These are phyloP conservation scores for Sula dactylatra DNA, from an alignment of 2,113 vertebrate species.

Conservation along the genomic window DNA sequence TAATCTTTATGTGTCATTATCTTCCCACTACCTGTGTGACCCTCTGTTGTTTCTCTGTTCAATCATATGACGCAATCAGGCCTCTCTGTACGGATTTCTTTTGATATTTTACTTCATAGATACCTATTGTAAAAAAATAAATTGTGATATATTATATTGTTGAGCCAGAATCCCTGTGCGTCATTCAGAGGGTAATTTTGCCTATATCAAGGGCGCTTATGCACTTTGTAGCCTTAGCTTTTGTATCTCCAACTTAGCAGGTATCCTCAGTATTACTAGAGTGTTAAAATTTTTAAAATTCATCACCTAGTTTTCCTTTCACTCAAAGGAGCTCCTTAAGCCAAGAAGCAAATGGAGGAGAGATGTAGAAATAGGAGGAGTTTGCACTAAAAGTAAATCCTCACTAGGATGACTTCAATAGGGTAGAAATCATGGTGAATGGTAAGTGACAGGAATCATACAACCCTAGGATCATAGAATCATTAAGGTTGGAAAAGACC, in stretches of 20 bases:
- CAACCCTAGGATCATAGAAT: no score
- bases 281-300: neutral
- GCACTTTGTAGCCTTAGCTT: neutral
- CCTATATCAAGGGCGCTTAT: neutral
- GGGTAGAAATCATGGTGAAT: neutral
- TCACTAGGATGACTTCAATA: neutral
- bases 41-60: neutral
- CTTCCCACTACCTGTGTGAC: neutral
- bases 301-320: neutral
- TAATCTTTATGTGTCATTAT: neutral
- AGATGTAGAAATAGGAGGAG: neutral
- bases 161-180: neutral
- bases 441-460: neutral
- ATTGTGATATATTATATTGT: neutral
- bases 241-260: neutral
- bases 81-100: neutral
- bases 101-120: neutral
- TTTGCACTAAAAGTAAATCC: neutral
- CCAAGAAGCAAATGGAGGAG: neutral
- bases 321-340: neutral
- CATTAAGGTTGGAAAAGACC: no score
- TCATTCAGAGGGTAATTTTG: conserved; percentile 1
- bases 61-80: neutral
- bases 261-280: neutral
- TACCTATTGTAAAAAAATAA: neutral